Evolutionary conservation across 2,113 vertebrate genomes (phyloP).

Genomic region (Pangasianodon hypophthalmus): DNA sequence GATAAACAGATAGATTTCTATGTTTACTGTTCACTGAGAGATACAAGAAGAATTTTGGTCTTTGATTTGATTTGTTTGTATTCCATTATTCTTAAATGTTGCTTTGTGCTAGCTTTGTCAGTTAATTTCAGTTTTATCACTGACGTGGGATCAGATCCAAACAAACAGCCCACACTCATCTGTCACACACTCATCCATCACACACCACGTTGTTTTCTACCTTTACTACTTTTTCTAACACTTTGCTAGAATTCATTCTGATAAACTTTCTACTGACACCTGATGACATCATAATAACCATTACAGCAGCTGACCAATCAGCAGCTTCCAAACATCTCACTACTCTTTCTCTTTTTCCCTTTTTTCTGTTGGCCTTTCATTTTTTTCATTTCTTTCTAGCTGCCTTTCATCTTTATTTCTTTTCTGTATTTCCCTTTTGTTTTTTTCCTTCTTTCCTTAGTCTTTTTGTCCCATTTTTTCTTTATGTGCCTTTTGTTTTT

Average conservation of each 20-base stretch:
- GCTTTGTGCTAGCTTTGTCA: neutral
- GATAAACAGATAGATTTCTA: constrained; percentile 50
- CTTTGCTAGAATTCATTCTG: neutral
- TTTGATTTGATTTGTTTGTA: neutral
- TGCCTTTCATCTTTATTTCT: too few species aligned
- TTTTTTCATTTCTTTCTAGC: neutral
- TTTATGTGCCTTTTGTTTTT: too few species aligned
- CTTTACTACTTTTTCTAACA: neutral
- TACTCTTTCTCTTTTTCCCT: neutral
- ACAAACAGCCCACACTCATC: too few species aligned
- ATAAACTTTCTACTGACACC: too few species aligned
- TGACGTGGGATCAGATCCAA: neutral
- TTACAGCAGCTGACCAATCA: too few species aligned
- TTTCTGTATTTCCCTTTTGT: too few species aligned
- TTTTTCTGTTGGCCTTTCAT: neutral
- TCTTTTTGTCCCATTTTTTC: too few species aligned
- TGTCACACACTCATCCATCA: neutral
- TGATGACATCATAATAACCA: too few species aligned
- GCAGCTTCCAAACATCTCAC: too few species aligned
- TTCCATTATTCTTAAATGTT: neutral
- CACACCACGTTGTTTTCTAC: neutral
- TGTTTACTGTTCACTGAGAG: neutral
- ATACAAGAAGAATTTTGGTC: neutral
- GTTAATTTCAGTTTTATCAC: too few species aligned
- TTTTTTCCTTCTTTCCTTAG: too few species aligned